Percentiles rank a stretch among this genome's conserved stretches.
phyloP scores from a whole-genome alignment of 1,140 invertebrate genomes.

The Mercenaria mercenaria region DNA sequence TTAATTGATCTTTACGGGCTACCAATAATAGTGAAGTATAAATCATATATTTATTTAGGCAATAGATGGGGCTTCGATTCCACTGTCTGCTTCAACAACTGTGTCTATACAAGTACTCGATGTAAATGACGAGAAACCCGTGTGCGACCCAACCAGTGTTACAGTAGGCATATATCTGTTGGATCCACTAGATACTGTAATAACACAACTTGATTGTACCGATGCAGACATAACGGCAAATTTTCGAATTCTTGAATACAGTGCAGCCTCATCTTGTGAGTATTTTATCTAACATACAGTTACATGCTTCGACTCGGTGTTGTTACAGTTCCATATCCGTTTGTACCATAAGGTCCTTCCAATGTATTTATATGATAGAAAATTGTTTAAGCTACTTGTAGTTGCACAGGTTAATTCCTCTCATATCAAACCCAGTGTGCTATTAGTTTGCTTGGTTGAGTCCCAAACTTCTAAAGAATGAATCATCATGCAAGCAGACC shows the following conservation, averaged over 20 bases:
- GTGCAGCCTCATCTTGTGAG: background rate
- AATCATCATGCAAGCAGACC: too few relatives aligned
- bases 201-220: background rate
- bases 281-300: background rate
- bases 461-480: too few relatives aligned
- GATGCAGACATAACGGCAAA: slow-evolving; percentile 15
- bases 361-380: too few relatives aligned
- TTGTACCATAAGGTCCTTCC: too few relatives aligned
- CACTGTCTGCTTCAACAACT: background rate
- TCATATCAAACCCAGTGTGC: too few relatives aligned
- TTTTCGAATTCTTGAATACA: background rate
- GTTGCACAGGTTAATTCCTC: too few relatives aligned
- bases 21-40: too few relatives aligned
- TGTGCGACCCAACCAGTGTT: background rate
- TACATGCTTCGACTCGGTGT: background rate
- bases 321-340: too few relatives aligned
- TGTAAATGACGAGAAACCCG: slow-evolving; percentile 44
- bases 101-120: slow-evolving; percentile 23
- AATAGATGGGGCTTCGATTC: slow-evolving; percentile 7
- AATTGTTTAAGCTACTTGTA: too few relatives aligned
- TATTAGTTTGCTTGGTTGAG: too few relatives aligned
- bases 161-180: background rate
- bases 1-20: too few relatives aligned
- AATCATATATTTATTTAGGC: too few relatives aligned
- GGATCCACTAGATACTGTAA: background rate